These are phyloP conservation scores for Ametastegia equiseti DNA, from an alignment of 2,888 invertebrate species.

Conservation along the genomic window DNA sequence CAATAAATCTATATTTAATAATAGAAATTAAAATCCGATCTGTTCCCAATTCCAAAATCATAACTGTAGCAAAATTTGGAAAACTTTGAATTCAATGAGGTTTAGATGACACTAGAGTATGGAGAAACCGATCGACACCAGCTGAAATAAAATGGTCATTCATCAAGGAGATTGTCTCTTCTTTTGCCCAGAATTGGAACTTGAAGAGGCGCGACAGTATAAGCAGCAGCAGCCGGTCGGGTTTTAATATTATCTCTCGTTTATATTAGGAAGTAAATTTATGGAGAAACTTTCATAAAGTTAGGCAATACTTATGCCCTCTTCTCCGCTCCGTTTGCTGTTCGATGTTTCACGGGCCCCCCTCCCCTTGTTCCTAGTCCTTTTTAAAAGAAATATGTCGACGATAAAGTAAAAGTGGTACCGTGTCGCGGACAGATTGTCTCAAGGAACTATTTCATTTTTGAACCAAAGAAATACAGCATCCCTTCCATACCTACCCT, in stretches of 20 bases:
- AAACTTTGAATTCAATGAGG: neutral
- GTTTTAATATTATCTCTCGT: conserved; percentile 61
- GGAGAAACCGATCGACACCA: neutral
- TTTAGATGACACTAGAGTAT: neutral
- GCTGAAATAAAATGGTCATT: neutral
- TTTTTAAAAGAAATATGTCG: neutral
- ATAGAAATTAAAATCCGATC: too few relatives aligned
- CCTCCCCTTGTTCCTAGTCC: neutral
- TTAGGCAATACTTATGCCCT: conserved; percentile 49
- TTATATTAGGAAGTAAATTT: conserved; percentile 67
- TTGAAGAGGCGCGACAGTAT: conserved; percentile 31
- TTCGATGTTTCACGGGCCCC: conserved; percentile 12
- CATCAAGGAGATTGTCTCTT: neutral
- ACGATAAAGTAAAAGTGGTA: conserved; percentile 28
- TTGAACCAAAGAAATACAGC: neutral
- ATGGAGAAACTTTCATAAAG: conserved; percentile 67
- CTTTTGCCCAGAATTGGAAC: conserved; percentile 16
- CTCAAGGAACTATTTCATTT: neutral
- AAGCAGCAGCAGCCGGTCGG: conserved; percentile 41
- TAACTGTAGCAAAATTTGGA: too few relatives aligned
- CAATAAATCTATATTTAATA: neutral
- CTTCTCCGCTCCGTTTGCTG: conserved; percentile 10
- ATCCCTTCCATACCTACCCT: neutral
- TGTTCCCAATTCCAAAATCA: too few relatives aligned
- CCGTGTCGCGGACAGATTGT: conserved; percentile 3